phyloP scores from a whole-genome alignment of 1,140 invertebrate genomes.

The Hesperophylax magnus region DNA sequence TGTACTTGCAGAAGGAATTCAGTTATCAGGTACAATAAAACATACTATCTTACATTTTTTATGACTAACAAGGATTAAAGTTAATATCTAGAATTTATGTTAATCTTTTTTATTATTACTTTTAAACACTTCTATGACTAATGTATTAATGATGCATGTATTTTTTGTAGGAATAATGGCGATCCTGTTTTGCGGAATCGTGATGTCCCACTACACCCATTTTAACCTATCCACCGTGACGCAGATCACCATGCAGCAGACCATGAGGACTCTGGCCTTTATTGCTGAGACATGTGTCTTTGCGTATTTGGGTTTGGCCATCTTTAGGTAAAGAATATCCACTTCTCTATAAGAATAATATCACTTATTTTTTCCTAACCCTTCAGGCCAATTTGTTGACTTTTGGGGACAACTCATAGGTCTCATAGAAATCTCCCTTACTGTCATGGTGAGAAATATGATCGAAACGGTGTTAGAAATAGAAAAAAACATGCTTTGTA shows the following conservation, averaged over 20 bases:
- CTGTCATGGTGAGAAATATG: no score
- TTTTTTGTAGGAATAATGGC: constrained; percentile 94
- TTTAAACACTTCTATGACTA: no score
- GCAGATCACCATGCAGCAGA: constrained; percentile 99
- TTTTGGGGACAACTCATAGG: no score
- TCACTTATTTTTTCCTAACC: not conserved
- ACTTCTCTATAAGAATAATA: not conserved
- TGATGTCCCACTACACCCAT: constrained; percentile 99
- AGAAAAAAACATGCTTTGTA: no score
- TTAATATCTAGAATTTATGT: no score
- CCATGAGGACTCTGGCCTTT: constrained; percentile 97
- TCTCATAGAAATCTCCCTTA: no score
- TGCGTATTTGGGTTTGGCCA: constrained; percentile 97
- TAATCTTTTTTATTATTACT: no score
- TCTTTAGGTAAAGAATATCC: constrained; percentile 78
- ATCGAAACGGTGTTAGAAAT: no score
- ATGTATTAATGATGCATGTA: no score
- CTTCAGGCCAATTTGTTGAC: no score
- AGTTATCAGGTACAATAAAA: constrained; percentile 84
- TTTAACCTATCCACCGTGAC: constrained; percentile 98
- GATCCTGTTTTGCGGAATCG: constrained; percentile 98
- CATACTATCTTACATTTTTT: constrained; percentile 6
- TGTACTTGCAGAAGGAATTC: constrained; percentile 96
- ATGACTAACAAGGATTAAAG: constrained; percentile 7
- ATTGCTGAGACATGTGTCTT: constrained; percentile 99